Conservation (phyloP, 2,888 invertebrate species). For the Netelia melanura region DNA sequence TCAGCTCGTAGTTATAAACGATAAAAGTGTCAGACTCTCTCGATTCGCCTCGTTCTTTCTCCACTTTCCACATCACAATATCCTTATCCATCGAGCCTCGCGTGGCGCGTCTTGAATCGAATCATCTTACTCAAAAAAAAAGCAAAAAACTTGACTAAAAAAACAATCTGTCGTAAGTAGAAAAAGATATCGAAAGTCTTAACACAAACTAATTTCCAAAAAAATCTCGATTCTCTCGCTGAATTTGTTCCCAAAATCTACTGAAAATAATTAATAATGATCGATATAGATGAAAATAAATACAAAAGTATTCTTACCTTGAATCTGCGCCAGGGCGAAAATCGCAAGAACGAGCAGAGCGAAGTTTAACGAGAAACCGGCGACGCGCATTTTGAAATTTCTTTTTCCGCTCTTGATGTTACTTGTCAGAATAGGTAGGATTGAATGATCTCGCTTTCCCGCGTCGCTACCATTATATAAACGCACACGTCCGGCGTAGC, state of each 20-base stretch:
- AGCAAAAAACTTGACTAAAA: neutral
- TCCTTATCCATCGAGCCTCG: no score
- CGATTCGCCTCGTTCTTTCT: neutral
- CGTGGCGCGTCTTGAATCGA: no score
- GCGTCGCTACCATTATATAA: conserved; percentile 78
- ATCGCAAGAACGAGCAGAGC: conserved; percentile 67
- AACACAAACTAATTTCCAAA: neutral
- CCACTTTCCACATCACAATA: conserved; percentile 10
- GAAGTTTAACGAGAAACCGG: conserved; percentile 56
- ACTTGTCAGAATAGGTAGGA: conserved; percentile 77
- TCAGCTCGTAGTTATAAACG: neutral
- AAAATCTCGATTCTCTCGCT: neutral
- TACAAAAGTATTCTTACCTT: conserved; percentile 70
- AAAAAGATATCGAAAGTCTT: neutral
- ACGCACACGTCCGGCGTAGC: conserved; percentile 70
- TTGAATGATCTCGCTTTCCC: conserved; percentile 80
- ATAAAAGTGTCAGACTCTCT: conserved; percentile 37
- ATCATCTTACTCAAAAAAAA: neutral
- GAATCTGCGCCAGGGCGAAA: conserved; percentile 63
- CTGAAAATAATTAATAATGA: neutral
- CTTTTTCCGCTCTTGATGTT: conserved; percentile 56
- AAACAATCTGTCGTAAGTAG: neutral
- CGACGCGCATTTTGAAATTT: conserved; percentile 70
- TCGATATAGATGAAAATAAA: neutral
- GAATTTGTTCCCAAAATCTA: no score